phyloP scores from a whole-genome alignment of 37 sponge, comb jelly and placozoan genomes.

The Spongilla lacustris region DNA sequence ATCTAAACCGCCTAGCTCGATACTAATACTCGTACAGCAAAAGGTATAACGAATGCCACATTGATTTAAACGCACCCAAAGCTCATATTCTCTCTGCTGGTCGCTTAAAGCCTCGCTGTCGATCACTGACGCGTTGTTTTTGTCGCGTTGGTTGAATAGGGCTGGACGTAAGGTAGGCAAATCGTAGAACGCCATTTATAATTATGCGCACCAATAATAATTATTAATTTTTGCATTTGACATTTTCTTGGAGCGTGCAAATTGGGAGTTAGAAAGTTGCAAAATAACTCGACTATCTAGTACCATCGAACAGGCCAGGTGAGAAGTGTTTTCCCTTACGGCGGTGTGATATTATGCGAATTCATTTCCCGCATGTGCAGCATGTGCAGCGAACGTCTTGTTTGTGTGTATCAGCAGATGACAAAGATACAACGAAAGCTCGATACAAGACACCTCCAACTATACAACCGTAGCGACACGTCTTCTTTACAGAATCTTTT shows the following conservation, averaged over 20 bases:
- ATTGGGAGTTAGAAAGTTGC: background rate
- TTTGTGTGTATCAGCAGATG: conserved; percentile 5
- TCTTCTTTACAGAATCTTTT: conserved; percentile 79
- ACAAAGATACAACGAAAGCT: background rate
- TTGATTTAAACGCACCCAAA: background rate
- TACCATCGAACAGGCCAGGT: background rate
- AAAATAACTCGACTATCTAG: no score
- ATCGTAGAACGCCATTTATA: background rate
- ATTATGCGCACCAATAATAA: no score
- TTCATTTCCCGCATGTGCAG: background rate
- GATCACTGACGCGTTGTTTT: background rate
- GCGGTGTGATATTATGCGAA: background rate
- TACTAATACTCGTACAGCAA: no score
- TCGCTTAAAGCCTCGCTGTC: background rate
- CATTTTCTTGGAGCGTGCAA: background rate
- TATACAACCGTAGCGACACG: conserved; percentile 18
- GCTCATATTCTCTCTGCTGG: background rate
- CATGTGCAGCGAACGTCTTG: background rate
- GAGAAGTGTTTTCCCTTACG: no score
- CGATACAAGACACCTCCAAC: background rate
- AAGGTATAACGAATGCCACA: background rate
- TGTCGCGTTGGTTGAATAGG: background rate
- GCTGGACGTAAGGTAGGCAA: background rate
- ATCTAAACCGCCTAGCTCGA: no score
- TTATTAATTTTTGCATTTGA: no score